Evolutionary conservation across 2,888 invertebrate species (phyloP), one percentile per base, ranked within the genome.

Genomic region (Tachina grossa): DNA sequence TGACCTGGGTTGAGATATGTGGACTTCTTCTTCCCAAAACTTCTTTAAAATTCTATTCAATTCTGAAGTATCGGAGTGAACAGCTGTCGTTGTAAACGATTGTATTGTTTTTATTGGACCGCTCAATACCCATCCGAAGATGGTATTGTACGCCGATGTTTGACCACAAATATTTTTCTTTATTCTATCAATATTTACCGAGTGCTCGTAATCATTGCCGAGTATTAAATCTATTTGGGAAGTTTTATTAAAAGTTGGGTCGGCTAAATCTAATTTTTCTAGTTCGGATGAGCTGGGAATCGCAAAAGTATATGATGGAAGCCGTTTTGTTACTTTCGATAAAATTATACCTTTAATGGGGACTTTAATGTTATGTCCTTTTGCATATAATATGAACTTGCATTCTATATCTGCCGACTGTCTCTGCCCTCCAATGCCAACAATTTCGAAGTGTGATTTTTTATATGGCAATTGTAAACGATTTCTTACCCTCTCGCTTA

Each of bases 1-100:
- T 11, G 55, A 71, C 9, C 1, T 71, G 1, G 55, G 9, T 9
- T 3, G 14, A 13, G 55, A 19, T 14, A 11, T 14, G 1, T 41
- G 57, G 9, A 68, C 10, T 66, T 81, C 66, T 59, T 66, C 80
- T 49, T 74, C 74, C 81, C 74, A 81, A 51, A 81, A 75, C 14
- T 75, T 47, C 39, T 39, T 74, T 31, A 81, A 41, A 0, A 68
- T n/a, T 5, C 19, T 19, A 31, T 55, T 63, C 4, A 75, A 55
- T 4, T 72, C 45, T 8, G 19, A 13, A 1, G 16, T 45, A 13
- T 45, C 22, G 10, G 16, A 22, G 45, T 6, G 9, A 13, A 6
- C n/a, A 16, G 43, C 41, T 39, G n/a, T 9, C 3, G 53, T 53
- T 22, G 66, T 47, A 14, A 55, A 55, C 9, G 39, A 13, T 13